Percentiles rank a stretch among this genome's conserved stretches.
These are phyloP conservation scores for Ceratina australensis DNA, from an alignment of 1,140 invertebrate species.

Conservation along the genomic window DNA sequence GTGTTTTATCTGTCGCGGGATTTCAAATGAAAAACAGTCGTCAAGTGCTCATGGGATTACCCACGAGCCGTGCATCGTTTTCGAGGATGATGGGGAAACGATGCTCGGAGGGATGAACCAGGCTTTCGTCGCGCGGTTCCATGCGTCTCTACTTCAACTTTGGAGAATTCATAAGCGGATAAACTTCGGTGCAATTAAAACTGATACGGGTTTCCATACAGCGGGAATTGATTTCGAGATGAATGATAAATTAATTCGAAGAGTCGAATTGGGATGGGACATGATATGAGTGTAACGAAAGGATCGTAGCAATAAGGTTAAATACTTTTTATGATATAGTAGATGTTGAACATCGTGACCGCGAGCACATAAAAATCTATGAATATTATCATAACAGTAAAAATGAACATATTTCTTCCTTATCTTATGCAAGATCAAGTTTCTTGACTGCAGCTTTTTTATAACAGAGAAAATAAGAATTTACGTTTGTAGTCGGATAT, in stretches of 20 bases:
- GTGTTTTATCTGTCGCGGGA: slow-evolving; percentile 74
- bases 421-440: too few species aligned
- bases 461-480: too few species aligned
- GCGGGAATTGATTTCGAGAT: not conserved
- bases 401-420: too few species aligned
- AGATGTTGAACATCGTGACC: too few species aligned
- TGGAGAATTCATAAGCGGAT: slow-evolving; percentile 20
- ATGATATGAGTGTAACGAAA: too few species aligned
- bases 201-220: not conserved
- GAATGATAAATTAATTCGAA: not conserved
- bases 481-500: too few species aligned
- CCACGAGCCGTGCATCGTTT: slow-evolving; percentile 60
- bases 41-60: slow-evolving; percentile 76
- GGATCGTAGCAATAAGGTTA: too few species aligned
- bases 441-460: too few species aligned
- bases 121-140: slow-evolving; percentile 20
- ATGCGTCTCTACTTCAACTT: not conserved
- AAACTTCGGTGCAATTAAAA: slow-evolving; percentile 32
- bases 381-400: too few species aligned
- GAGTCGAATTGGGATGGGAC: too few species aligned
- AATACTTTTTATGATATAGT: too few species aligned
- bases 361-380: too few species aligned
- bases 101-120: not conserved
- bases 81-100: slow-evolving; percentile 8
- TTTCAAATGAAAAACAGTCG: slow-evolving; percentile 77